Evolutionary conservation across 1,140 invertebrate genomes (phyloP).

Genomic region (Zaprionus lachaisei): DNA sequence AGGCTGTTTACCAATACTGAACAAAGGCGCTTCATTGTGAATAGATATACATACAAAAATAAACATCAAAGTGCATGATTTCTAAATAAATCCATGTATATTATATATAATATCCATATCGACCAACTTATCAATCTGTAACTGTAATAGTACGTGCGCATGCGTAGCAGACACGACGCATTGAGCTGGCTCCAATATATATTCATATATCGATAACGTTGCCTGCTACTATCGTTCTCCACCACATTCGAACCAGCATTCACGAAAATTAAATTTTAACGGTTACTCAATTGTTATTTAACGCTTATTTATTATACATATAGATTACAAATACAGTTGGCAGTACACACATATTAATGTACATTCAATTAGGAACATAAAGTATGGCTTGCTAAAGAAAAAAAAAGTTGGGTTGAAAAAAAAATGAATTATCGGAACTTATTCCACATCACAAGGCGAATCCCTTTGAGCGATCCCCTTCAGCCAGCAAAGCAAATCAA

Average conservation of each 20-base stretch:
- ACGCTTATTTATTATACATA: conserved; percentile 23
- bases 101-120: background rate
- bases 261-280: conserved; percentile 28
- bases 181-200: background rate
- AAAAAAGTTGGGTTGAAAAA: conserved; percentile 40
- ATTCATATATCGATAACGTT: background rate
- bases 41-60: background rate
- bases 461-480: conserved; percentile 48
- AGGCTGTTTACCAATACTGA: conserved; percentile 7
- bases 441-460: conserved; percentile 72
- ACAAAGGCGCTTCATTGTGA: background rate
- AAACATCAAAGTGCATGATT: too few species aligned
- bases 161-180: background rate
- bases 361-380: conserved; percentile 36
- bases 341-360: conserved; percentile 18
- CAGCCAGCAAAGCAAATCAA: background rate
- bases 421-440: conserved; percentile 56
- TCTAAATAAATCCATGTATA: background rate
- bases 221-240: too few species aligned
- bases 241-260: background rate
- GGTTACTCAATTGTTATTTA: background rate
- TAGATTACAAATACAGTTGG: conserved; percentile 25
- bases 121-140: background rate
- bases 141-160: background rate
- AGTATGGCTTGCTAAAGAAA: conserved; percentile 11